phyloP scores from a whole-genome alignment of 2,888 invertebrate genomes.

The Leistus spinibarbis region DNA sequence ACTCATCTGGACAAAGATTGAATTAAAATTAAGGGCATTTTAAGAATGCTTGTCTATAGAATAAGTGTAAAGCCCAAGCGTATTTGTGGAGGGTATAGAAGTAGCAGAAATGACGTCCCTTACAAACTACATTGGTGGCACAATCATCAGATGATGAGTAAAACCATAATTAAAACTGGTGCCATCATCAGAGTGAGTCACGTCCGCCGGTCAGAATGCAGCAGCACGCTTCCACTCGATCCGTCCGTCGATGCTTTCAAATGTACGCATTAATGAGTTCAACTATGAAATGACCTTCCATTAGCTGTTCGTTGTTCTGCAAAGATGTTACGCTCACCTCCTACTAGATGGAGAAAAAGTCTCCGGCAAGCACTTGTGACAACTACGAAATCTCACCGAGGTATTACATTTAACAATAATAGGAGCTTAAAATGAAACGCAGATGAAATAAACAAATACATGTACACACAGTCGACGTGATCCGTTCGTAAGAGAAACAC shows the following conservation, averaged over 20 bases:
- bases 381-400: conserved; percentile 32
- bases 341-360: conserved; percentile 12
- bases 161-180: conserved; percentile 9
- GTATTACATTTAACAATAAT: conserved; percentile 35
- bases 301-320: background rate
- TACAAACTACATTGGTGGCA: background rate
- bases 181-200: background rate
- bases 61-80: too few species aligned
- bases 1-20: too few species aligned
- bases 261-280: conserved; percentile 5
- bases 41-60: too few species aligned
- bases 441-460: conserved; percentile 29
- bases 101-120: background rate
- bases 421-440: conserved; percentile 33
- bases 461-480: background rate
- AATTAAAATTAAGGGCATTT: too few species aligned
- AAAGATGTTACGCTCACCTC: conserved; percentile 2
- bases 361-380: conserved; percentile 21
- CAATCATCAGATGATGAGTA: background rate
- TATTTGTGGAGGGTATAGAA: background rate
- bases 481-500: background rate
- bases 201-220: background rate
- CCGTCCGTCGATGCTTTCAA: background rate
- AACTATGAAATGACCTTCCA: background rate
- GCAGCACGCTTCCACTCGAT: background rate